phyloP scores from a whole-genome alignment of 92 coral and sea anemone genomes.

The Scolanthus callimorphus region DNA sequence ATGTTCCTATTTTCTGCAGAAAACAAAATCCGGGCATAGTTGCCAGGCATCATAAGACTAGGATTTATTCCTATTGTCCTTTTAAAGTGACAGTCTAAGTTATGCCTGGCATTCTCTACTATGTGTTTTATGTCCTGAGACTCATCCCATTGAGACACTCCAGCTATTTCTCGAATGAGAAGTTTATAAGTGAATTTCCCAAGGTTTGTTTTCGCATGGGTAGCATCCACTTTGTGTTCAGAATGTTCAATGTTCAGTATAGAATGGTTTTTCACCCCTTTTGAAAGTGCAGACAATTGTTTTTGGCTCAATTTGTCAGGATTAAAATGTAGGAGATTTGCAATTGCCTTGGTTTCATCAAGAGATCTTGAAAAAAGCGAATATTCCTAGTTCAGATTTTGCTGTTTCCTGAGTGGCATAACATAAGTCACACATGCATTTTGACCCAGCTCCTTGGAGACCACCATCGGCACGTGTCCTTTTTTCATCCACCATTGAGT shows the following conservation, averaged over 20 bases:
- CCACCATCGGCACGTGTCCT: constrained; percentile 25
- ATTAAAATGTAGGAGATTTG: constrained; percentile 19
- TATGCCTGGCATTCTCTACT: constrained; percentile 15
- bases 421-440: constrained; percentile 26
- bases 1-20: constrained; percentile 11
- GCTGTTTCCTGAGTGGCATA: constrained; percentile 34
- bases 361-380: constrained; percentile 7
- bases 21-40: constrained; percentile 34
- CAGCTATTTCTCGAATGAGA: constrained; percentile 13
- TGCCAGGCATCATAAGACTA: constrained; percentile 35
- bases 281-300: constrained; percentile 20
- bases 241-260: too few species aligned
- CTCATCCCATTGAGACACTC: constrained; percentile 25
- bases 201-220: constrained; percentile 17
- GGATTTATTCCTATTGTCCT: constrained; percentile 24
- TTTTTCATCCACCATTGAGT: constrained; percentile 25
- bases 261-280: too few species aligned
- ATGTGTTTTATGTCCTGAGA: constrained; percentile 16
- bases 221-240: constrained; percentile 38
- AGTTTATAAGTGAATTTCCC: constrained; percentile 29
- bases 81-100: constrained; percentile 15
- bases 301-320: constrained; percentile 11
- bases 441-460: constrained; percentile 28
- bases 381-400: constrained; percentile 21
- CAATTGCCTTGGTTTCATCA: constrained; percentile 21